phyloP scores from a whole-genome alignment of 2,797 vertebrate genomes.

The Kryptopterus vitreolus region DNA sequence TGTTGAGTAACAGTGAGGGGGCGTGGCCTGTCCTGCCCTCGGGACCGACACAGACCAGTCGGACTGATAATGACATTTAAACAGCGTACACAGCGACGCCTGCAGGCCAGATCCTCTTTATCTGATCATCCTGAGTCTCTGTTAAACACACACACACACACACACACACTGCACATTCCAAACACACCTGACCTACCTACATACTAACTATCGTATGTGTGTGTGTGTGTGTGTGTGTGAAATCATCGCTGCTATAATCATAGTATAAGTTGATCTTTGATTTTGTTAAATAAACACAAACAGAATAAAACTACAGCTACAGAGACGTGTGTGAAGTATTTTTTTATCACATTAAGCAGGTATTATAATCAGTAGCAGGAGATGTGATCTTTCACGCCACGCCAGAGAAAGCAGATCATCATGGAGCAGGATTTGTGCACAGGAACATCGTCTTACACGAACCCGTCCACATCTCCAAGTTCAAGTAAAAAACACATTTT shows the following conservation, averaged over 20 bases:
- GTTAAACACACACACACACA: not conserved
- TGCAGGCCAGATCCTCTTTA: conserved; percentile 73
- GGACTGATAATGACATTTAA: conserved; percentile 82
- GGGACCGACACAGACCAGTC: conserved; percentile 77
- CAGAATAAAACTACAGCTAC: not conserved
- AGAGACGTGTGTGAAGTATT: no score
- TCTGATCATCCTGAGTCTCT: conserved; percentile 54
- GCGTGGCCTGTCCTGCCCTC: conserved; percentile 59
- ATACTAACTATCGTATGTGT: not conserved
- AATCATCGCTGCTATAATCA: not conserved
- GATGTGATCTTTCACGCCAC: no score
- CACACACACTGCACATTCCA: not conserved
- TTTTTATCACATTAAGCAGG: no score
- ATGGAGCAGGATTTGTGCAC: no score
- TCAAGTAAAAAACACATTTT: no score
- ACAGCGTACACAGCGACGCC: conserved; percentile 66
- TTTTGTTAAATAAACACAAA: no score
- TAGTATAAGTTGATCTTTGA: no score
- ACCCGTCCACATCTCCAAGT: no score
- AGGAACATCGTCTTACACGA: no score
- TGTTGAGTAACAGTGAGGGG: not conserved
- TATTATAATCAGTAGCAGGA: no score
- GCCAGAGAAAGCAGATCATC: no score
- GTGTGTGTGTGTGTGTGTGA: not conserved
- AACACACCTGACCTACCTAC: not conserved